A percentile compares a stretch with the other conserved stretches of the same genome.
These are phyloP conservation scores for Anas bahamensis DNA, from an alignment of 2,797 vertebrate species.

Conservation along the genomic window DNA sequence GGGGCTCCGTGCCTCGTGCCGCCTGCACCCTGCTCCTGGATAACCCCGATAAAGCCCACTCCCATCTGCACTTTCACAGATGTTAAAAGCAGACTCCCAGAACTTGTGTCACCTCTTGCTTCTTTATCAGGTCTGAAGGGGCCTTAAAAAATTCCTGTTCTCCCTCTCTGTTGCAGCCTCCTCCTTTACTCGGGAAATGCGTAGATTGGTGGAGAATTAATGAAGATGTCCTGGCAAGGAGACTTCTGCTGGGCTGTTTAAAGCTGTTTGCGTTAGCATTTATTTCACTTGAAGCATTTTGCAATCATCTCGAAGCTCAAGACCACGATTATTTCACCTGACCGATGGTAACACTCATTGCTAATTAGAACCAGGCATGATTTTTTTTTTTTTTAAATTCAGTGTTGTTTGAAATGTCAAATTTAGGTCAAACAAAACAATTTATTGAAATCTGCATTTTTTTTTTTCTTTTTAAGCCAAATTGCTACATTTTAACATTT, in stretches of 20 bases:
- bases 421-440: neutral
- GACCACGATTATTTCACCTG: neutral
- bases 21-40: neutral
- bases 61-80: neutral
- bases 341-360: neutral
- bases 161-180: neutral
- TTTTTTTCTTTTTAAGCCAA: neutral
- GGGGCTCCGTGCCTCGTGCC: neutral
- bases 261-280: neutral
- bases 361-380: neutral
- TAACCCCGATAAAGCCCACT: neutral
- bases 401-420: neutral
- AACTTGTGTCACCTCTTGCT: neutral
- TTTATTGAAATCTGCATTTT: neutral
- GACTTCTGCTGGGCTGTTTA: neutral
- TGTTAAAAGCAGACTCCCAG: neutral
- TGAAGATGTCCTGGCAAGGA: neutral
- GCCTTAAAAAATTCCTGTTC: neutral
- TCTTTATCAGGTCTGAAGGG: neutral
- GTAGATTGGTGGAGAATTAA: neutral
- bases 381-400: neutral
- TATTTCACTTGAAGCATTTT: neutral
- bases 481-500: neutral
- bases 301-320: neutral
- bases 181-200: neutral